Evolutionary conservation across 2,888 invertebrate genomes (phyloP).

Genomic region (Leptogaster cylindrica): DNA sequence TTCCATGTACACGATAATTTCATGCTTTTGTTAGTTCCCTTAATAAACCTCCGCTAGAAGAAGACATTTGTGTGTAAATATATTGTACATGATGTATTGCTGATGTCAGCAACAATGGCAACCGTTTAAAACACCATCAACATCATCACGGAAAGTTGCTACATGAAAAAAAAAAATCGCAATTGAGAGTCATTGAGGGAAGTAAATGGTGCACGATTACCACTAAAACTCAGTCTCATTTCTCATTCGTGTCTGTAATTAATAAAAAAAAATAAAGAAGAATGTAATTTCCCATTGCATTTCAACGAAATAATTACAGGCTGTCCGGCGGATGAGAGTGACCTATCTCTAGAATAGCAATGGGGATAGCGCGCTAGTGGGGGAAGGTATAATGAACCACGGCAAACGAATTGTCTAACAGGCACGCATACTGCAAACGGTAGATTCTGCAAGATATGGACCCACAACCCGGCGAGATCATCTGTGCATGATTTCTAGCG

Average conservation of each 20-base stretch:
- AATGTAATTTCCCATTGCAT: slow-evolving; percentile 39
- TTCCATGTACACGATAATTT: too few species aligned
- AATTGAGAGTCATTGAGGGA: slow-evolving; percentile 35
- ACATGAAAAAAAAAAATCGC: background rate
- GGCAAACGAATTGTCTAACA: background rate
- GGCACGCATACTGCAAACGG: slow-evolving; percentile 4
- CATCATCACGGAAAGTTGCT: background rate
- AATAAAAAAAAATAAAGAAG: slow-evolving; percentile 40
- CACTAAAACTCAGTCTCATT: slow-evolving; percentile 35
- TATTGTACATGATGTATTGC: background rate
- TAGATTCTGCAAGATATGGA: slow-evolving; percentile 16
- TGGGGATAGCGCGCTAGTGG: too few species aligned
- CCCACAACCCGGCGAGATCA: slow-evolving; percentile 16
- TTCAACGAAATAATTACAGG: slow-evolving; percentile 46
- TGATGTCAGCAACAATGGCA: slow-evolving; percentile 1
- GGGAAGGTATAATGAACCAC: background rate
- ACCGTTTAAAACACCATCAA: background rate
- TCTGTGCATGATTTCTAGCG: slow-evolving; percentile 38
- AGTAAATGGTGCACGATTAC: slow-evolving; percentile 40
- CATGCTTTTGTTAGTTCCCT: too few species aligned
- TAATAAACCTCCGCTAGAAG: background rate
- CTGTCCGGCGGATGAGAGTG: slow-evolving; percentile 44
- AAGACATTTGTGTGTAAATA: background rate
- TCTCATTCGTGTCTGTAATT: slow-evolving; percentile 38
- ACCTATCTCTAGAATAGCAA: too few species aligned